Base-by-base conservation (phyloP, 2,113 vertebrate species). In the Mobula birostris region DNA sequence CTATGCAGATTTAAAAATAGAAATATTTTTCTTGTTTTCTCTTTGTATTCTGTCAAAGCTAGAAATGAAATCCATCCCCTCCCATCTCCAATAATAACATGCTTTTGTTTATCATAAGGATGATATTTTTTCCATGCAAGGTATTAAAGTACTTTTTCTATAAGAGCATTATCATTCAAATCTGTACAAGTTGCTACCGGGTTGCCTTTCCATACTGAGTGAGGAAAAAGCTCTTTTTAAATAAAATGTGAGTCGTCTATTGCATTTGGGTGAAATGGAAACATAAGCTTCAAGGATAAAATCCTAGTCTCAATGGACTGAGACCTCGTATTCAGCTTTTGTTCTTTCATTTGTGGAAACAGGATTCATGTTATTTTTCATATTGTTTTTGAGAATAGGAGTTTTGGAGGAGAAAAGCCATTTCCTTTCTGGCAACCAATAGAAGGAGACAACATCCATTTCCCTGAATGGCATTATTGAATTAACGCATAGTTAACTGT, bases 131-230 rank as follows among this genome's bases (percentile, higher is more conserved):
- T 95, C 98, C 98, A 99, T 99, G 98, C 98, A 99, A 97, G 96
- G 94, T 95, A 96, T 96, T 95, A 95, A 94, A 94, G 91, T 95
- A 96, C 90, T 70, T 95, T 96, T 97, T 97, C 96, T 96, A 94
- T 97, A 97, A 97, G 96, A 97, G 96, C 98, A 98, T 98, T 98
- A 98, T 98, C 97, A 98, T 95, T 97, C 95, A 96, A 97, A 96
- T 97, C 97, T 97, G 95, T 97, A 97, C 95, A 97, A 95, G 95
- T 83, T 97, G 36, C 40, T 76, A 76, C 91, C n/a, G 21, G 88
- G 63, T 92, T 17, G 66, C 66, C 29, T 74, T 74, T 48, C 70
- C 66, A 17, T 70, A 74, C 40, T 48, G 68, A 72, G n/a, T 92
- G 66, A 72, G 17, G 24, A 74, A 56, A 76, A 93, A 74, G 90